These are phyloP conservation scores for Ditylenchus dipsaci DNA, from an alignment of 1,140 invertebrate genomes.

Conservation along the genomic window DNA sequence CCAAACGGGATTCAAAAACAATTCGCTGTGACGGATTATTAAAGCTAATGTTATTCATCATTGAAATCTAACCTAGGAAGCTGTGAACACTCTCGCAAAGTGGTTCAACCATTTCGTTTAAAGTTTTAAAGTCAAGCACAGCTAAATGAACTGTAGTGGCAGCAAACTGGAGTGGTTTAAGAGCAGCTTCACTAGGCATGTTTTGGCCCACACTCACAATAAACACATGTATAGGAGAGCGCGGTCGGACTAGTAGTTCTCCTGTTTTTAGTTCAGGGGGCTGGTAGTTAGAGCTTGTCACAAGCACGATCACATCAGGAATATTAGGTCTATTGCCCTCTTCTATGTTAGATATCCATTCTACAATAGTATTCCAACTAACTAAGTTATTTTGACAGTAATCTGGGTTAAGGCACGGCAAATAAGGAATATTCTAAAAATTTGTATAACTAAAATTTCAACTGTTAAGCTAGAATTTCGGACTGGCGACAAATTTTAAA, in stretches of 20 bases:
- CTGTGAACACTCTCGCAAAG: constrained; percentile 32
- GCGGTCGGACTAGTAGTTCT: constrained; percentile 21
- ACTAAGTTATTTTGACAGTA: constrained; percentile 5
- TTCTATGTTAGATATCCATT: constrained; percentile 11
- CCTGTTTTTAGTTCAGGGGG: constrained; percentile 18
- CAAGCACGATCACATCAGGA: constrained; percentile 25
- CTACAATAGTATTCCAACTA: constrained; percentile 21
- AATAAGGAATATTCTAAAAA: constrained; percentile 23
- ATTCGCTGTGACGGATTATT: too few species aligned
- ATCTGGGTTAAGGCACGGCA: constrained; percentile 10
- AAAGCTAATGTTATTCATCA: background rate
- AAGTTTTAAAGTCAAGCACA: constrained; percentile 26
- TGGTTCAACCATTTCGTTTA: constrained; percentile 20
- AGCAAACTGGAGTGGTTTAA: constrained; percentile 21
- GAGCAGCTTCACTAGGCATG: background rate
- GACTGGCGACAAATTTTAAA: too few species aligned
- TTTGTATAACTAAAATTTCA: too few species aligned
- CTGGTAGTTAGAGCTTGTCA: constrained; percentile 23
- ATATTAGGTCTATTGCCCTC: constrained; percentile 13
- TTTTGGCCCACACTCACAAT: constrained; percentile 16
- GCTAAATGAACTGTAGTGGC: constrained; percentile 28
- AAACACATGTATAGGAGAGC: constrained; percentile 32
- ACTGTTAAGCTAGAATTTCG: too few species aligned
- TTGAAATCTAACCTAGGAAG: constrained; percentile 25
- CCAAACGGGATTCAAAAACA: too few species aligned